Conservation (phyloP, 2,113 vertebrate genomes). For the Aptenodytes forsteri region DNA sequence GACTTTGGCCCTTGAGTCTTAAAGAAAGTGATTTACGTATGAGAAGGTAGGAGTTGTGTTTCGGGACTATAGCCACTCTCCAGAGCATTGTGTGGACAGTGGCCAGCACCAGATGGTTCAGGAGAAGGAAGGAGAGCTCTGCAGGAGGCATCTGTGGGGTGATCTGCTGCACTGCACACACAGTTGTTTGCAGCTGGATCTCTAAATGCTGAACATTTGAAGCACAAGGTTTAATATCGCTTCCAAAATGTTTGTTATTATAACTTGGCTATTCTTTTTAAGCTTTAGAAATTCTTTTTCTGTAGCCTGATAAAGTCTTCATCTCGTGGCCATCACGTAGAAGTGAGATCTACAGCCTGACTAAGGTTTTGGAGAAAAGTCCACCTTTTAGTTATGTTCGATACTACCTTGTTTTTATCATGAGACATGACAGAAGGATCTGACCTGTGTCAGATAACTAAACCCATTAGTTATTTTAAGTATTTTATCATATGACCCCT, state of each 20-base stretch:
- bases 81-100: neutral
- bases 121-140: neutral
- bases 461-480: neutral
- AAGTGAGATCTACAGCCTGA: neutral
- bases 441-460: neutral
- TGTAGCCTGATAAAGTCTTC: neutral
- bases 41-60: neutral
- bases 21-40: neutral
- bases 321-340: neutral
- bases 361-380: neutral
- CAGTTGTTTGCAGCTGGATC: neutral
- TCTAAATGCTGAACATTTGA: neutral
- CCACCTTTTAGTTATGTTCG: neutral
- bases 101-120: neutral
- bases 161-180: neutral
- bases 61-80: neutral
- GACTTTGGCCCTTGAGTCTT: neutral
- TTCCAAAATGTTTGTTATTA: neutral
- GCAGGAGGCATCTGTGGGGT: neutral
- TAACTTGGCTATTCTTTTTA: neutral
- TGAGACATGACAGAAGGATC: neutral
- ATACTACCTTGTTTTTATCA: neutral
- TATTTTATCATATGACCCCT: neutral
- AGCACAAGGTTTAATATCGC: neutral
- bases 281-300: neutral